Conservation (phyloP, 2,113 vertebrate genomes). For the Ibidorhyncha struthersii region DNA sequence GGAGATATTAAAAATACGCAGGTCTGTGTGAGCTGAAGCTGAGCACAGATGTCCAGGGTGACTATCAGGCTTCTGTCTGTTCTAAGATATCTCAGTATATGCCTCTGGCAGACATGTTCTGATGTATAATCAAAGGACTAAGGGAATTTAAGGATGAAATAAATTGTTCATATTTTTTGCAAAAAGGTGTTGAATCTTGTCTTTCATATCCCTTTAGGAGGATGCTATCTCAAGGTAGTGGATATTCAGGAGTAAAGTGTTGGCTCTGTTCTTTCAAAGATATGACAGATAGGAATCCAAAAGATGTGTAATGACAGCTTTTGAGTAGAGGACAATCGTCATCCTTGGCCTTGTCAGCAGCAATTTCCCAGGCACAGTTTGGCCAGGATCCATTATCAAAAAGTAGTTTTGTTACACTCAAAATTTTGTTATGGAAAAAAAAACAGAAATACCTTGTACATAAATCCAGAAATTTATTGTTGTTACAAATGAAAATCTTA, state of each 20-base stretch:
- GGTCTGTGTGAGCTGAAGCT: not conserved
- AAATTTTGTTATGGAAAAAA: not conserved
- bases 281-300: not conserved
- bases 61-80: not conserved
- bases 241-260: not conserved
- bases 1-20: not conserved
- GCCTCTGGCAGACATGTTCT: not conserved
- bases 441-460: not conserved
- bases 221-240: not conserved
- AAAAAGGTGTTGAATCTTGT: not conserved
- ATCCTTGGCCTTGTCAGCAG: not conserved
- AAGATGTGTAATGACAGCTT: not conserved
- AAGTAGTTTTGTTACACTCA: not conserved
- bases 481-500: not conserved
- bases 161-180: not conserved
- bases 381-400: not conserved
- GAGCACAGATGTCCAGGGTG: not conserved
- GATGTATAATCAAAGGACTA: not conserved
- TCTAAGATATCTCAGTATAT: not conserved
- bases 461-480: not conserved
- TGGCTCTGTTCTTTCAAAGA: not conserved
- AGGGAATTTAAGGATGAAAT: not conserved
- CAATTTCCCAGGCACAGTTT: not conserved
- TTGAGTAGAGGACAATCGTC: not conserved
- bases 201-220: not conserved